phyloP scores from a whole-genome alignment of 2,797 vertebrate genomes.

The Iguana delicatissima region DNA sequence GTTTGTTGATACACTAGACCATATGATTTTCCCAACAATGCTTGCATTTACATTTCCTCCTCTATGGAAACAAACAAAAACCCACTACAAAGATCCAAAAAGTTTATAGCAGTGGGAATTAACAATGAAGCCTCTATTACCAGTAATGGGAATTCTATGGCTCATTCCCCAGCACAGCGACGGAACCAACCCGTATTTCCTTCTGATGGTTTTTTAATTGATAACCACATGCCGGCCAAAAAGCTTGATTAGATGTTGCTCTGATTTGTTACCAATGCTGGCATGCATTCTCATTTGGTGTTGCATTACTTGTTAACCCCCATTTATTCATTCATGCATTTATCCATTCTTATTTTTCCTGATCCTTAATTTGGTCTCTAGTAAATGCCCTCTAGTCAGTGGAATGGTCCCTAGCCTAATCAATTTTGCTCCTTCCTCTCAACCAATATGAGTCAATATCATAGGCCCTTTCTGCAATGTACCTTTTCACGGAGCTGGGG shows the following conservation, averaged over 20 bases:
- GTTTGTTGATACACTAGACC: slow-evolving; percentile 28
- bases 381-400: too few relatives aligned
- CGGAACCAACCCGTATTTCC: slow-evolving; percentile 13
- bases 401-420: too few relatives aligned
- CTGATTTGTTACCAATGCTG: slow-evolving; percentile 23
- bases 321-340: slow-evolving; percentile 5
- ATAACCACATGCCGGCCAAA: background rate
- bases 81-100: background rate
- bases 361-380: too few relatives aligned
- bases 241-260: background rate
- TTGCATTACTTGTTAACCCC: slow-evolving; percentile 1
- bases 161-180: background rate
- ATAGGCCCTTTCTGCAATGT: too few relatives aligned
- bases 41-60: background rate
- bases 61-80: background rate
- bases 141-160: slow-evolving; percentile 27
- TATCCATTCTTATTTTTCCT: too few relatives aligned
- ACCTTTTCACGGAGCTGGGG: too few relatives aligned
- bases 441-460: too few relatives aligned
- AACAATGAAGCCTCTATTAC: background rate
- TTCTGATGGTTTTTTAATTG: slow-evolving; percentile 34
- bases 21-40: background rate
- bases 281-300: background rate
- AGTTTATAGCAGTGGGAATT: slow-evolving; percentile 18
- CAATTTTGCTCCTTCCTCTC: too few relatives aligned